A percentile compares a stretch with the other conserved stretches of the same genome.
Evolutionary conservation across 2,888 invertebrate species (phyloP).

Genomic region (Stenodera caucasica): DNA sequence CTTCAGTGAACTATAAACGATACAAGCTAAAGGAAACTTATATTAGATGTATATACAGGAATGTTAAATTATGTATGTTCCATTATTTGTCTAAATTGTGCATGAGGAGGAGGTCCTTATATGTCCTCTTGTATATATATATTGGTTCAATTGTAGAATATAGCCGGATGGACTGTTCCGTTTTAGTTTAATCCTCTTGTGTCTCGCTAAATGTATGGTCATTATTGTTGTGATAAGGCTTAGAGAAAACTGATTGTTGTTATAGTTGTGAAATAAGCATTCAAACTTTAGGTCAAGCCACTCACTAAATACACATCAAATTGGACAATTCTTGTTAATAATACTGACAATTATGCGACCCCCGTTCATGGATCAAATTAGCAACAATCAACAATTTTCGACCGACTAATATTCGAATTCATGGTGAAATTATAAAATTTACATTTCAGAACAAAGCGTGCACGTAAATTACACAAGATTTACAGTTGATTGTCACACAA

Average conservation of each 20-base stretch:
- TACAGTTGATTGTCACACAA: no score
- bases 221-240: slow-evolving; percentile 36
- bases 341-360: no score
- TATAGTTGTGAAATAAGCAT: no score
- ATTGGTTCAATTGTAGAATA: not conserved
- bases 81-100: no score
- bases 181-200: slow-evolving; percentile 38
- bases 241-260: slow-evolving; percentile 23
- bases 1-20: not conserved
- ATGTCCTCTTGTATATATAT: no score
- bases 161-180: not conserved
- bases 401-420: no score
- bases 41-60: not conserved
- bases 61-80: not conserved
- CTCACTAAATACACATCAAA: not conserved
- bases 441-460: no score
- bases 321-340: not conserved
- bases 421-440: no score
- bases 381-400: no score
- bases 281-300: slow-evolving; percentile 21
- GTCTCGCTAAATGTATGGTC: slow-evolving; percentile 36
- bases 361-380: not conserved
- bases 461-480: no score
- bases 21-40: not conserved
- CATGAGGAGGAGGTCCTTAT: no score